A percentile compares a stretch with the other conserved stretches of the same genome.
These are phyloP conservation scores for Poicephalus gulielmi DNA, from an alignment of 2,113 vertebrate genomes.

Conservation along the genomic window DNA sequence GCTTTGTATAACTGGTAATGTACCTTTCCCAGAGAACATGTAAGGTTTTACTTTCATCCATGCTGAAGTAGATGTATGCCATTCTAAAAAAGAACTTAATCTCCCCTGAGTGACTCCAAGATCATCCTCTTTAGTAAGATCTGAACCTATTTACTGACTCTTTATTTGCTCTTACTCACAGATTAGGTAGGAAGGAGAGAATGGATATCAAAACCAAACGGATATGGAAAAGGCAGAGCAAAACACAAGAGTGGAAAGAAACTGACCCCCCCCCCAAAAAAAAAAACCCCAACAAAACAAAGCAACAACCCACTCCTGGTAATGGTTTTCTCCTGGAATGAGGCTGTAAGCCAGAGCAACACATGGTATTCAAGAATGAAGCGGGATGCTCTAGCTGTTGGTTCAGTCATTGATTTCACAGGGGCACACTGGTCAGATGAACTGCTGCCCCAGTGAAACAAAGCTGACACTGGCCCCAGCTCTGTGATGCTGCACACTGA, in stretches of 20 bases:
- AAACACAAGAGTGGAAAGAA: not conserved
- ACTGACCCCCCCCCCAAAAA: not conserved
- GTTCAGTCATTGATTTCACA: not conserved
- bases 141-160: not conserved
- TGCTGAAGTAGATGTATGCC: not conserved
- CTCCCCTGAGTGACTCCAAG: not conserved
- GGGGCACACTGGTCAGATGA: not conserved
- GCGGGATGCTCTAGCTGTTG: not conserved
- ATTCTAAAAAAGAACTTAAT: not conserved
- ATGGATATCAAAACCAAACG: not conserved
- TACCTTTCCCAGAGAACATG: not conserved
- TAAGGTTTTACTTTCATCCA: not conserved
- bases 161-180: not conserved
- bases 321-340: not conserved
- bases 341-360: not conserved
- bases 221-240: not conserved
- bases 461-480: not conserved
- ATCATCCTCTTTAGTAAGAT: not conserved
- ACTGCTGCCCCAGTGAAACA: accelerated
- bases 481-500: not conserved
- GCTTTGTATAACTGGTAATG: not conserved
- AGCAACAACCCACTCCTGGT: not conserved
- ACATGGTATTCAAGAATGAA: too few relatives aligned
- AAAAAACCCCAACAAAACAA: not conserved
- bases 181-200: not conserved